Conservation (phyloP, 2,888 invertebrate genomes). For the Pristionchus exspectatus region DNA sequence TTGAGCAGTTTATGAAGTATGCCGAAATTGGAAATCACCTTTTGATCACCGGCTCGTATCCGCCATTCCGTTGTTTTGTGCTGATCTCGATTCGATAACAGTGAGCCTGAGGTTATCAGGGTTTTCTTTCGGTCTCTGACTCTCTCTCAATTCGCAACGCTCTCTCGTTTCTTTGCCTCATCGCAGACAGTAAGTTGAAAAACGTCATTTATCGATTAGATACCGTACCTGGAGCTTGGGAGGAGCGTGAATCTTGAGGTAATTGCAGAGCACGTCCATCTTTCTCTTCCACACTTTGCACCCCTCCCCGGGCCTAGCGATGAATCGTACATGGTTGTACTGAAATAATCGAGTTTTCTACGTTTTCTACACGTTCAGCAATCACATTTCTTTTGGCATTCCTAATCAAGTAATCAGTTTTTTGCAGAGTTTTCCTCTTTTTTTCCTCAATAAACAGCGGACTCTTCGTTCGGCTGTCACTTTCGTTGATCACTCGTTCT, state of each 20-base stretch:
- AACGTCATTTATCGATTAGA: background rate
- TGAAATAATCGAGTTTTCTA: background rate
- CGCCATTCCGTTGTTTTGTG: background rate
- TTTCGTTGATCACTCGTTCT: too few relatives aligned
- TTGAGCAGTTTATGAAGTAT: too few relatives aligned
- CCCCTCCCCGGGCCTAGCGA: background rate
- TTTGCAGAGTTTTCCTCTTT: too few relatives aligned
- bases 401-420: too few relatives aligned
- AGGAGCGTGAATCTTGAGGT: conserved; percentile 19
- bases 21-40: background rate
- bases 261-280: conserved; percentile 55
- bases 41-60: background rate
- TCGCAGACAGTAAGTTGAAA: too few relatives aligned
- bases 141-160: too few relatives aligned
- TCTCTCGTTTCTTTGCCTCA: too few relatives aligned
- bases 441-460: too few relatives aligned
- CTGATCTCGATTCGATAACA: background rate
- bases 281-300: background rate
- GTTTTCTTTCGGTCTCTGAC: too few relatives aligned
- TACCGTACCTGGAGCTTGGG: background rate
- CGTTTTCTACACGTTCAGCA: background rate
- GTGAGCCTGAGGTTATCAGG: conserved; percentile 2
- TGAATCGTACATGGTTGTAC: conserved; percentile 6
- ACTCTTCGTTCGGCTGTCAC: too few relatives aligned
- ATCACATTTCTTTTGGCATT: too few relatives aligned